These are phyloP conservation scores for Sialis lutaria DNA, from an alignment of 2,888 invertebrate genomes.

Conservation along the genomic window DNA sequence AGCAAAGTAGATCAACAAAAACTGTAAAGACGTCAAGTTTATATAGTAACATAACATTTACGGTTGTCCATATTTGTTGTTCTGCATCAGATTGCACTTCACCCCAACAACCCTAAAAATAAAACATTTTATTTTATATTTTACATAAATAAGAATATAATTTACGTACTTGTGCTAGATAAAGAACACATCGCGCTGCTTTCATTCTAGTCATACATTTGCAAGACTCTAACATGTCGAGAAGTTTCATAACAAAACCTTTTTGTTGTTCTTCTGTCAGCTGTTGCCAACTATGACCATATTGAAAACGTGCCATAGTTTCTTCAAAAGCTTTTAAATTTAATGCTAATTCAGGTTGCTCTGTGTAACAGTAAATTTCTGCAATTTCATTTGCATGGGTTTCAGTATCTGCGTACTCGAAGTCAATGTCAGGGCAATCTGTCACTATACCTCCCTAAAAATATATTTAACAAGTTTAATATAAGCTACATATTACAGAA, in stretches of 20 bases:
- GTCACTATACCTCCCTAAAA: constrained; percentile 25
- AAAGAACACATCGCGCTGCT: constrained; percentile 83
- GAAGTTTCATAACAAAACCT: constrained; percentile 65
- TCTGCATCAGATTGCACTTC: constrained; percentile 87
- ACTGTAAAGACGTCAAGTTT: constrained; percentile 79
- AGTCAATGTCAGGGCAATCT: constrained; percentile 62
- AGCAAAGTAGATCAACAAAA: constrained; percentile 80
- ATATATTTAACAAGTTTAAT: not conserved
- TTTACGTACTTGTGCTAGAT: constrained; percentile 57
- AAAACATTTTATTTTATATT: not conserved
- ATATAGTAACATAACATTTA: constrained; percentile 76
- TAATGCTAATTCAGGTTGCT: constrained; percentile 78
- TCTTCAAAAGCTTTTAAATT: constrained; percentile 88
- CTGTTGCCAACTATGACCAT: constrained; percentile 72
- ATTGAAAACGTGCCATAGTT: constrained; percentile 69
- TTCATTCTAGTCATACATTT: constrained; percentile 69
- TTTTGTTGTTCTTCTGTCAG: constrained; percentile 48
- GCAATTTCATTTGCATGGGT: constrained; percentile 78
- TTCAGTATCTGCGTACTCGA: constrained; percentile 83
- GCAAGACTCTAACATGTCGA: constrained; percentile 83
- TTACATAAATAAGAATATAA: not conserved
- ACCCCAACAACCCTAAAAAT: constrained; percentile 61
- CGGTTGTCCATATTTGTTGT: constrained; percentile 65
- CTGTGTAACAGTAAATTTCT: constrained; percentile 97
- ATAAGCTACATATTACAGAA: no score